phyloP scores from a whole-genome alignment of 2,888 invertebrate genomes.

The Trachelus troglodyta region DNA sequence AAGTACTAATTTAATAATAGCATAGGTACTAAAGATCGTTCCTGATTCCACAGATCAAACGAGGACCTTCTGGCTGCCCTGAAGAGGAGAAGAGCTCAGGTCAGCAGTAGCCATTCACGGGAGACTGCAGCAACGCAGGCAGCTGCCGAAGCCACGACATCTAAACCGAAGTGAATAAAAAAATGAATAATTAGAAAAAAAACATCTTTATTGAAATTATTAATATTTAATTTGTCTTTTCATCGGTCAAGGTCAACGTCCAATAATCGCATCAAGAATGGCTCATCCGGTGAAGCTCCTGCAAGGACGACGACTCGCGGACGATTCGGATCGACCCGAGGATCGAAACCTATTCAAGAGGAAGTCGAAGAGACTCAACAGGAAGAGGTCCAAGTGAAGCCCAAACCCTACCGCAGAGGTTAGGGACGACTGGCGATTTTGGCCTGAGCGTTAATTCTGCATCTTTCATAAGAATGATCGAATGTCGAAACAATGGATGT shows the following conservation, averaged over 20 bases:
- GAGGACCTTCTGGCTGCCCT: conserved; percentile 79
- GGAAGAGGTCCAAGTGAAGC: conserved; percentile 56
- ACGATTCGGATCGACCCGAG: conserved; percentile 46
- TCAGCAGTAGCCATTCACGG: conserved; percentile 67
- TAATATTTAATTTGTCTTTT: neutral
- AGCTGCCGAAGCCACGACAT: conserved; percentile 41
- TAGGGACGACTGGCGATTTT: conserved; percentile 24
- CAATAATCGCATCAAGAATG: conserved; percentile 31
- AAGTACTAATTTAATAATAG: neutral
- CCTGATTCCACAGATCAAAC: conserved; percentile 70
- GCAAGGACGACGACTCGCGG: conserved; percentile 47
- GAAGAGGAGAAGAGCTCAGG: conserved; percentile 79
- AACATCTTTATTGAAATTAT: neutral
- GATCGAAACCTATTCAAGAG: conserved; percentile 45
- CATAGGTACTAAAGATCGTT: neutral
- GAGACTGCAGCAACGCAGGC: conserved; percentile 42
- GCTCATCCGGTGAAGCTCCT: conserved; percentile 33
- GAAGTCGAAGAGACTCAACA: conserved; percentile 57
- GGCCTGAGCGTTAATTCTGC: conserved; percentile 2
- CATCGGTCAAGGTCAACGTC: neutral
- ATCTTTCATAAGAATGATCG: conserved; percentile 19
- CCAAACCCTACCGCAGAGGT: conserved; percentile 54
- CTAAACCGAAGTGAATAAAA: conserved; percentile 43
- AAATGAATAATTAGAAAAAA: neutral
- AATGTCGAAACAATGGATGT: conserved; percentile 13